These are phyloP conservation scores for Falco columbarius DNA, from an alignment of 2,797 vertebrate species.

Conservation along the genomic window DNA sequence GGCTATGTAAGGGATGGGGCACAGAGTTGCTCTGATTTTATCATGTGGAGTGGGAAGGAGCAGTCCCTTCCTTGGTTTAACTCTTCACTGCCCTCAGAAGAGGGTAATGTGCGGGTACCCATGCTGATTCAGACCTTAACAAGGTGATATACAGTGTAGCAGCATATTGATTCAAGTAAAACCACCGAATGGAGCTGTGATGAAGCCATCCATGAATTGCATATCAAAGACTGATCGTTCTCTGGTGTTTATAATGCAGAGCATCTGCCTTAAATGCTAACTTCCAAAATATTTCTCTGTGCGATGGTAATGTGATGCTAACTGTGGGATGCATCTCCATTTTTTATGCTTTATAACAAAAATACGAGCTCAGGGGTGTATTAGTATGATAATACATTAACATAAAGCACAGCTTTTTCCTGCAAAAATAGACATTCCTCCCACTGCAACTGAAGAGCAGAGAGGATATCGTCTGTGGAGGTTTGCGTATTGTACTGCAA, in stretches of 20 bases:
- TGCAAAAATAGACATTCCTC: not conserved
- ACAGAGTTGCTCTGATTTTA: not conserved
- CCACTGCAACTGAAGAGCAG: not conserved
- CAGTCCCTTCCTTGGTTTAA: not conserved
- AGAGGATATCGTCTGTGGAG: not conserved
- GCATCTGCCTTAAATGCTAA: not conserved
- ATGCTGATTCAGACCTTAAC: not conserved
- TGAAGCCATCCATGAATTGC: not conserved
- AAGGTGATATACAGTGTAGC: not conserved
- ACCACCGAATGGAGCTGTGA: not conserved
- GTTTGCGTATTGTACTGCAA: conserved; percentile 59
- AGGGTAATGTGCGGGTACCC: not conserved
- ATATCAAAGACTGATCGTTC: not conserved
- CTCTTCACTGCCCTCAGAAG: not conserved
- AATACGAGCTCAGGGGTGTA: not conserved
- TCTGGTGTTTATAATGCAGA: not conserved
- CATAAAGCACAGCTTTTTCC: not conserved
- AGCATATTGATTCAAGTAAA: not conserved
- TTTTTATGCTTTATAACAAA: not conserved
- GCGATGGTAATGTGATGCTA: not conserved
- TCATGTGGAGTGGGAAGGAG: not conserved
- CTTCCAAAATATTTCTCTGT: conserved; percentile 21
- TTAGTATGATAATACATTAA: not conserved
- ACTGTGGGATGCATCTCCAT: not conserved
- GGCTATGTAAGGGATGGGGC: not conserved